Evolutionary conservation across 2,888 invertebrate species (phyloP).

Genomic region (Noctua janthe): DNA sequence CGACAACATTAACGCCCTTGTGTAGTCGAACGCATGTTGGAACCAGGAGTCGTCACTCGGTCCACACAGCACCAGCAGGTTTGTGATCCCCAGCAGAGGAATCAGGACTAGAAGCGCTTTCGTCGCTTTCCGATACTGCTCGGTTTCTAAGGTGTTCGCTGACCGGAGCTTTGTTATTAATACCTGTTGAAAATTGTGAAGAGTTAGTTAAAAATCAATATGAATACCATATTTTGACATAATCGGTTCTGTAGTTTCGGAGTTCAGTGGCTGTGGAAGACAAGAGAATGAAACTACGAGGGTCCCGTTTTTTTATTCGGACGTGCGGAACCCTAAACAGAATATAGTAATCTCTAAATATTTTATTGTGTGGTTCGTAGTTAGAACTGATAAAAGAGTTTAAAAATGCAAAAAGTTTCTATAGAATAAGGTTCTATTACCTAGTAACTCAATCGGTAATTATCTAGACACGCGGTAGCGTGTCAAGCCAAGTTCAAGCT

Average conservation of each 20-base stretch:
- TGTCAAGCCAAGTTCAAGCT: too few relatives aligned
- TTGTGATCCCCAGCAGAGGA: slow-evolving; percentile 98
- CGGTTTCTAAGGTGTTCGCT: slow-evolving; percentile 96
- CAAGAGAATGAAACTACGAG: neutral
- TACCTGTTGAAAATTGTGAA: slow-evolving; percentile 90
- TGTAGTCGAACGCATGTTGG: slow-evolving; percentile 94
- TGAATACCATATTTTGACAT: neutral
- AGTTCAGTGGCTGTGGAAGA: neutral
- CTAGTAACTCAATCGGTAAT: too few relatives aligned
- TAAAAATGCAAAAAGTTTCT: neutral
- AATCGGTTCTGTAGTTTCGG: neutral
- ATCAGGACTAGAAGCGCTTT: slow-evolving; percentile 97
- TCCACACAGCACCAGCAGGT: slow-evolving; percentile 95
- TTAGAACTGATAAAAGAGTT: neutral
- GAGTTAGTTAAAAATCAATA: neutral
- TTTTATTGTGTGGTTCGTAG: neutral
- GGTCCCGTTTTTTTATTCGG: too few relatives aligned
- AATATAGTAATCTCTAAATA: too few relatives aligned
- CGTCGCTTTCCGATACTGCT: slow-evolving; percentile 97
- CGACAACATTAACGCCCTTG: slow-evolving; percentile 95
- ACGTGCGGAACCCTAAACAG: too few relatives aligned
- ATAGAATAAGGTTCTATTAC: too few relatives aligned
- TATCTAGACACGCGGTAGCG: too few relatives aligned
- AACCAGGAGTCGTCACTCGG: slow-evolving; percentile 94
- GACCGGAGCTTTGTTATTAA: slow-evolving; percentile 98